A percentile compares a stretch with the other conserved stretches of the same genome.
phyloP scores from a whole-genome alignment of 2,113 vertebrate genomes.

The Zootoca vivipara region DNA sequence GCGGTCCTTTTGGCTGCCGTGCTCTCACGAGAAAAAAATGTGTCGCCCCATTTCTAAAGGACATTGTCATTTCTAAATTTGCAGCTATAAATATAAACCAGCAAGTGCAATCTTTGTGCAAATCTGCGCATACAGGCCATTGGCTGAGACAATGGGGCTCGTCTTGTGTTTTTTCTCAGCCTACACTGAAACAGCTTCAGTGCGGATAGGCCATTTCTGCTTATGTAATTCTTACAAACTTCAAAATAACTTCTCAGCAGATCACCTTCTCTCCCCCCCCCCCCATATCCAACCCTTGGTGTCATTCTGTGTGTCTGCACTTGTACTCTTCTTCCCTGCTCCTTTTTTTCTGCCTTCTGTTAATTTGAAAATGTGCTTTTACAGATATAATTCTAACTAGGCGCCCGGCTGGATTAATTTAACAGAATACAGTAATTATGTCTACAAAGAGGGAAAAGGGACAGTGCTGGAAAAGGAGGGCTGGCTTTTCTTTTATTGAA shows the following conservation, averaged over 20 bases:
- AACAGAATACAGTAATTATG: constrained; percentile 5
- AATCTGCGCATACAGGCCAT: too few species aligned
- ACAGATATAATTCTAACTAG: neutral
- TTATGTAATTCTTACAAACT: neutral
- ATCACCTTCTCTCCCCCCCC: too few species aligned
- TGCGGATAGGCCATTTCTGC: neutral
- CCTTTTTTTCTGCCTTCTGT: neutral
- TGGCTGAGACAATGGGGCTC: too few species aligned
- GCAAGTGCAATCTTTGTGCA: too few species aligned
- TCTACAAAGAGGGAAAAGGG: neutral
- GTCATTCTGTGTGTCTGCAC: neutral
- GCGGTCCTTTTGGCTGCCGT: too few species aligned
- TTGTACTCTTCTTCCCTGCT: neutral
- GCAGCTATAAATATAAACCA: too few species aligned
- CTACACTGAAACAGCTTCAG: neutral
- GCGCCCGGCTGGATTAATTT: neutral
- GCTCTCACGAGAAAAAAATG: too few species aligned
- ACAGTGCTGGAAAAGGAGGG: neutral
- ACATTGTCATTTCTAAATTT: too few species aligned
- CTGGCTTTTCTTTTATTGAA: neutral
- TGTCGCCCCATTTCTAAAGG: too few species aligned
- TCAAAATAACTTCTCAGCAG: neutral
- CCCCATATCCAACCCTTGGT: neutral
- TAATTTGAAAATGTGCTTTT: constrained; percentile 19
- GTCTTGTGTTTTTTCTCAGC: neutral